Evolutionary conservation across 2,888 invertebrate species (phyloP).

Genomic region (Drosophila nigricruria): DNA sequence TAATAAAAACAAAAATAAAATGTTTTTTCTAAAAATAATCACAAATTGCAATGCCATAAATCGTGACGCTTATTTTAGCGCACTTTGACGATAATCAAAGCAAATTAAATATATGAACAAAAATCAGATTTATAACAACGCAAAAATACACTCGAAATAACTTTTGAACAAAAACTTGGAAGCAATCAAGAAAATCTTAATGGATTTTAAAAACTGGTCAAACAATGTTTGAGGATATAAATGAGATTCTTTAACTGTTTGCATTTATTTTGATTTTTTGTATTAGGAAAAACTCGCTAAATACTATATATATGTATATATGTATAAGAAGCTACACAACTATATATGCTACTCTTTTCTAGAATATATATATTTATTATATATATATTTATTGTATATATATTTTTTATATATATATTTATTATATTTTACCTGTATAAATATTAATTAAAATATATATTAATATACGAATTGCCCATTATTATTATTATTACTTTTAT

Average conservation of each 20-base stretch:
- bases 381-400: no score
- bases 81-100: constrained; percentile 5
- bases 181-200: not conserved
- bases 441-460: not conserved
- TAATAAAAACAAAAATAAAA: constrained; percentile 24
- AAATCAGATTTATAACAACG: not conserved
- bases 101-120: not conserved
- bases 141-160: not conserved
- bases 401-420: not conserved
- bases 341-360: no score
- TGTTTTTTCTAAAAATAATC: constrained; percentile 25
- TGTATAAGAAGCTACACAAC: no score
- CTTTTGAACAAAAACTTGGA: accelerated
- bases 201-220: not conserved
- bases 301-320: no score
- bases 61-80: constrained; percentile 18
- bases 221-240: not conserved
- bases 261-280: no score
- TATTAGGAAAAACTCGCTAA: not conserved
- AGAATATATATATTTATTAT: no score
- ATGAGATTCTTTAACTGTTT: not conserved
- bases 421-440: not conserved
- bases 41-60: constrained; percentile 36
- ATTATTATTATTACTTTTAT: no score
- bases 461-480: not conserved